phyloP scores from a whole-genome alignment of 2,113 vertebrate species.

The Phrynosoma blainvillii region DNA sequence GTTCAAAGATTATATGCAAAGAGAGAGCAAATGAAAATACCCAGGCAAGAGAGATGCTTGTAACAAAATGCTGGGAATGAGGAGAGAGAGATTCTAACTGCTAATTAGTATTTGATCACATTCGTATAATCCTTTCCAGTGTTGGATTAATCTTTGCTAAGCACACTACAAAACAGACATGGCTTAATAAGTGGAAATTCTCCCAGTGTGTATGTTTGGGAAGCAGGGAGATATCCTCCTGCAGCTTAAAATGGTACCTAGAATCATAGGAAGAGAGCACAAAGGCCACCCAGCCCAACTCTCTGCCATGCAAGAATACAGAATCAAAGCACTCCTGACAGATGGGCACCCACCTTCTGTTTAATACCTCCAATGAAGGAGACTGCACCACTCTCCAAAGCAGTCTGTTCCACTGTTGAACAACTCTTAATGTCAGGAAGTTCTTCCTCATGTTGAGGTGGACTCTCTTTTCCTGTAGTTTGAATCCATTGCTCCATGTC shows the following conservation, averaged over 20 bases:
- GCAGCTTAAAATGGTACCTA: background rate
- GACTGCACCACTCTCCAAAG: too few species aligned
- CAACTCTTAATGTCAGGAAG: too few species aligned
- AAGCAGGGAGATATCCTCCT: background rate
- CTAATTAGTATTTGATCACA: slow-evolving; percentile 54
- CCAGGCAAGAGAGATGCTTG: slow-evolving; percentile 28
- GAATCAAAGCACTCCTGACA: too few species aligned
- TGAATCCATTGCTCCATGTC: too few species aligned
- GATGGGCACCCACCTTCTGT: too few species aligned
- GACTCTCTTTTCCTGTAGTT: too few species aligned
- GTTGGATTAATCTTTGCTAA: background rate
- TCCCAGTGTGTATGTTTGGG: background rate
- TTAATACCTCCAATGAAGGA: too few species aligned
- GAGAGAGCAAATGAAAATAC: slow-evolving; percentile 40
- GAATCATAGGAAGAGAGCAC: too few species aligned
- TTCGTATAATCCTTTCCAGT: slow-evolving; percentile 50
- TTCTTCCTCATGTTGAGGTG: too few species aligned
- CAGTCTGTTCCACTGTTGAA: too few species aligned
- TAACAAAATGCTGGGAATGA: slow-evolving; percentile 49
- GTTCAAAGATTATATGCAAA: slow-evolving; percentile 47
- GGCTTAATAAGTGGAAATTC: background rate
- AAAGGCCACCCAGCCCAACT: too few species aligned
- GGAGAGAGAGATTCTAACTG: slow-evolving; percentile 35
- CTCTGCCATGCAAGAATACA: too few species aligned
- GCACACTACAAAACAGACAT: background rate